A percentile compares a stretch with the other conserved stretches of the same genome.
These are phyloP conservation scores for Elephas maximus DNA, from an alignment of 2,113 vertebrate species.

Conservation along the genomic window DNA sequence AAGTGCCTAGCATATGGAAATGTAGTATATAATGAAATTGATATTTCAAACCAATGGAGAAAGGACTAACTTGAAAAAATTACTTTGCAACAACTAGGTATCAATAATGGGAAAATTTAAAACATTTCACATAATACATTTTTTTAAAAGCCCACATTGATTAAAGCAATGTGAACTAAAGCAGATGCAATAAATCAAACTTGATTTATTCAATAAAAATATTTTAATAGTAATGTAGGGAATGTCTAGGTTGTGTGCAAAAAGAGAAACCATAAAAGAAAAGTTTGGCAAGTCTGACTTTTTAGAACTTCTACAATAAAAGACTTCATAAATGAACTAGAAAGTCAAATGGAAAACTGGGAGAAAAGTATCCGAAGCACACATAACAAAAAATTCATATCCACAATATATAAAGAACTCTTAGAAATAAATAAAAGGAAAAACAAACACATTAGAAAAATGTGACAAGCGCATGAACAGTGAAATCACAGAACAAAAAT, in stretches of 20 bases:
- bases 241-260: background rate
- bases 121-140: background rate
- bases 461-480: background rate
- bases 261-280: background rate
- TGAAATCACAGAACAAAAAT: background rate
- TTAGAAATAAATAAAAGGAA: background rate
- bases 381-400: background rate
- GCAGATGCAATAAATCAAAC: background rate
- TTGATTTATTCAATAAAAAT: background rate
- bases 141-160: background rate
- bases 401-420: background rate
- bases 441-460: background rate
- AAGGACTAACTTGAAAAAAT: background rate
- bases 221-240: no score
- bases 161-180: no score
- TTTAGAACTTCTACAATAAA: background rate
- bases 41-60: background rate
- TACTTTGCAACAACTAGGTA: background rate
- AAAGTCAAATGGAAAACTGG: background rate
- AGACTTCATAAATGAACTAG: background rate
- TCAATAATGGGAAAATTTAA: background rate
- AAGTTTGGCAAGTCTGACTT: background rate
- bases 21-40: fast-evolving
- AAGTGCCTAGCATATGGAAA: background rate
- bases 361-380: background rate